Evolutionary conservation across 2,797 vertebrate species (phyloP).

Genomic region (Cyclura pinguis): DNA sequence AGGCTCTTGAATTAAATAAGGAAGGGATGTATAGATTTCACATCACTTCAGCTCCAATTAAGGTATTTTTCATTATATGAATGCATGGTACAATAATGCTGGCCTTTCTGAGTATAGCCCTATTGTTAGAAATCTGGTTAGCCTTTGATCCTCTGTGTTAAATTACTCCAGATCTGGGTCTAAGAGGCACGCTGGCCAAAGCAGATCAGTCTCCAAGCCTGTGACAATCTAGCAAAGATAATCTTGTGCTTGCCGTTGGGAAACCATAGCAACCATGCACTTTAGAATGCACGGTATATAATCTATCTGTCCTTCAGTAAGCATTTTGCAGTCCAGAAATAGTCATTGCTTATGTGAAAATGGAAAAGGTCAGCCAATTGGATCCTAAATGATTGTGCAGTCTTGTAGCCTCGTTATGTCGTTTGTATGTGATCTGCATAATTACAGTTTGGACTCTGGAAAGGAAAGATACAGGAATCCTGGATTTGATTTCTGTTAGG

Average conservation of each 20-base stretch:
- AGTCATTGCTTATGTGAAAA: slow-evolving; percentile 68
- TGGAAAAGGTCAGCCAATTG: slow-evolving; percentile 68
- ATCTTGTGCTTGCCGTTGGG: slow-evolving; percentile 66
- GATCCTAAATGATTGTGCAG: slow-evolving; percentile 43
- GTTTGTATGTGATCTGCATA: neutral
- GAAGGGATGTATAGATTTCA: neutral
- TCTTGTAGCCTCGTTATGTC: slow-evolving; percentile 29
- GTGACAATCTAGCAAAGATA: slow-evolving; percentile 56
- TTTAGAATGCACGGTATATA: slow-evolving; percentile 71
- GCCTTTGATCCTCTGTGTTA: neutral
- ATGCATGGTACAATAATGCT: neutral
- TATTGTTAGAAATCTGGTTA: neutral
- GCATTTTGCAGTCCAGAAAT: slow-evolving; percentile 74
- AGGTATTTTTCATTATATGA: neutral
- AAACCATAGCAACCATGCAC: slow-evolving; percentile 79
- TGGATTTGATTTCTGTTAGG: neutral
- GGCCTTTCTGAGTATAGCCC: neutral
- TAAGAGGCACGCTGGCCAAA: slow-evolving; percentile 8
- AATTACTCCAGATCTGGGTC: neutral
- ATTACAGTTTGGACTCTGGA: slow-evolving; percentile 24
- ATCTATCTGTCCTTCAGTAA: slow-evolving; percentile 76
- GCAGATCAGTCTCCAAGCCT: neutral
- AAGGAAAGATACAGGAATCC: neutral
- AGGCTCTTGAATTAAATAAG: neutral
- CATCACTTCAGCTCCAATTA: neutral